Percentiles rank a stretch among this genome's conserved stretches.
These are phyloP conservation scores for Allobates femoralis DNA, from an alignment of 2,797 vertebrate species.

Conservation along the genomic window DNA sequence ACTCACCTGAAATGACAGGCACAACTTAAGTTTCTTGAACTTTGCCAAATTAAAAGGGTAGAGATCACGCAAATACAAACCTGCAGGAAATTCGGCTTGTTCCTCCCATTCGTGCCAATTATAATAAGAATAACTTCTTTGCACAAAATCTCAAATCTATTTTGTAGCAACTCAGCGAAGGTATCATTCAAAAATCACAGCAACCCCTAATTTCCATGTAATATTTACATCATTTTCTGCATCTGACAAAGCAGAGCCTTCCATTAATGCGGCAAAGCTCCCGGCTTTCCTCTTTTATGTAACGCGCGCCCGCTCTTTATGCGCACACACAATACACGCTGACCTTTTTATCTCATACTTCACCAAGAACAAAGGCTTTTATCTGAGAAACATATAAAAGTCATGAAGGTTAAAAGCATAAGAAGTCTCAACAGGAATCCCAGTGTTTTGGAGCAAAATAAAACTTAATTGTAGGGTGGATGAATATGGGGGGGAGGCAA, in stretches of 20 bases:
- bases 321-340: conserved; percentile 8
- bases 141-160: not conserved
- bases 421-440: not conserved
- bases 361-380: conserved; percentile 19
- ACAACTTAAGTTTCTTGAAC: not conserved
- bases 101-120: not conserved
- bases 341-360: conserved; percentile 25
- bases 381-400: not conserved
- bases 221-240: conserved; percentile 4
- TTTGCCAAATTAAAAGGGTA: not conserved
- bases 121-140: not conserved
- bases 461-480: not conserved
- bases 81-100: not conserved
- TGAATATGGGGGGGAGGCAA: not conserved
- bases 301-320: not conserved
- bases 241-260: not conserved
- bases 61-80: not conserved
- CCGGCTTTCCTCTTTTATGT: not conserved
- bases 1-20: too few species aligned
- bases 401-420: conserved; percentile 13
- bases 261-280: not conserved
- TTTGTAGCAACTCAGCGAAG: not conserved
- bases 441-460: not conserved
- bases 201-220: conserved; percentile 5
- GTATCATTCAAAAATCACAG: not conserved